Base-by-base conservation (phyloP, 2,888 invertebrate species). In the Clostera curtula region DNA sequence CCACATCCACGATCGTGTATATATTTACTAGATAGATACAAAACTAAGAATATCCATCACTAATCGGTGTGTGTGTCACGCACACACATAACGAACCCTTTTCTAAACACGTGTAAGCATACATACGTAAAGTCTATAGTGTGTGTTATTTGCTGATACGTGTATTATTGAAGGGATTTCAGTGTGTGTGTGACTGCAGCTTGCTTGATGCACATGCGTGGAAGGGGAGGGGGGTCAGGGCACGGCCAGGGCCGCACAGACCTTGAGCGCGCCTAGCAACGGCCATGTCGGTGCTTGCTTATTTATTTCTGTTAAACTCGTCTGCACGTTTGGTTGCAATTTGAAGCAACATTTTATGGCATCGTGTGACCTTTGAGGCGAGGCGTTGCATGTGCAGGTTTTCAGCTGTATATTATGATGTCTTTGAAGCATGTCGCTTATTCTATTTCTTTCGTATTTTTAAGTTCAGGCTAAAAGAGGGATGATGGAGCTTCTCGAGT, bases 201-300 rank as follows among this genome's bases (percentile, higher is more conserved):
- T 67, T 62, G 66, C 56, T 56, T 46, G 51, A 45, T 68, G 67
- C 70, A 70, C 64, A 67, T 68, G 74, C 63, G 64, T 63, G 49
- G 43, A 26, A 39, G 48, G 37, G 41, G 35, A 37, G 49, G 34
- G 36, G 47, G 46, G 45, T 40, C 52, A 54, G 54, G 58, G 63
- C 69, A 70, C 46, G 68, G 72, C 72, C 73, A 73, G 61, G 74
- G 74, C 63, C 72, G 63, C 34, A 45, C 36, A 68, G 76, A 73
- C 83, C 82, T 83, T 83, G 82, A 69, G 59, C 67, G 59, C 67
- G 74, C 77, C 60, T 80, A 76, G 79, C 75, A 83, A 82, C 82
- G 72, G 61, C 63, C 56, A 60, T 59, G 64, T 54, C 64, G 58
- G 44, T 59, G 42, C 54, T 53, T 38, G 36, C 44, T 68, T 64